phyloP scores from a whole-genome alignment of 2,888 invertebrate genomes.

The Rhyacophila evoluta region DNA sequence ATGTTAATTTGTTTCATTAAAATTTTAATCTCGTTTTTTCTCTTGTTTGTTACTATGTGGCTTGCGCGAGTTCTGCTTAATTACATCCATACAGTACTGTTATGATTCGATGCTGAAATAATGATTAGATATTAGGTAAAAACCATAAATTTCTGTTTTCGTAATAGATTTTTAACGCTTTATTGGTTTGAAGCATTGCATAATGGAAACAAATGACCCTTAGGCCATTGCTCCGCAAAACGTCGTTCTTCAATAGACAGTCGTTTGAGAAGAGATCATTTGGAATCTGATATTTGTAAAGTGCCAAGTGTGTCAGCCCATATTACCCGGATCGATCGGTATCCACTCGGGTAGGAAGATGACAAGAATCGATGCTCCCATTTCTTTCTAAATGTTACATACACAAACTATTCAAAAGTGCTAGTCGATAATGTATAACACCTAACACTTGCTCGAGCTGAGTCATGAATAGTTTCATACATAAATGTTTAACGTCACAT shows the following conservation, averaged over 20 bases:
- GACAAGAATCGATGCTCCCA: conserved; percentile 42
- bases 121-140: too few species aligned
- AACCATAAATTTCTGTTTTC: too few species aligned
- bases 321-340: conserved; percentile 36
- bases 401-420: conserved; percentile 28
- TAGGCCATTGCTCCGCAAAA: background rate
- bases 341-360: conserved; percentile 44
- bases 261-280: background rate
- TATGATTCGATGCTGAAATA: too few species aligned
- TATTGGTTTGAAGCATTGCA: background rate
- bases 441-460: background rate
- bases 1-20: too few species aligned
- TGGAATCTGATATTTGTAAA: conserved; percentile 65
- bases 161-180: too few species aligned
- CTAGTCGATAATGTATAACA: background rate
- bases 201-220: conserved; percentile 2
- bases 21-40: too few species aligned
- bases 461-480: background rate
- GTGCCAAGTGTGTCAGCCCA: conserved; percentile 71
- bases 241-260: background rate
- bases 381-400: conserved; percentile 49
- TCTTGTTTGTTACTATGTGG: too few species aligned
- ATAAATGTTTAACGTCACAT: background rate
- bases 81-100: too few species aligned
- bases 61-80: too few species aligned